Base-by-base conservation (phyloP, 2,113 vertebrate species). In the Myotis brandtii region DNA sequence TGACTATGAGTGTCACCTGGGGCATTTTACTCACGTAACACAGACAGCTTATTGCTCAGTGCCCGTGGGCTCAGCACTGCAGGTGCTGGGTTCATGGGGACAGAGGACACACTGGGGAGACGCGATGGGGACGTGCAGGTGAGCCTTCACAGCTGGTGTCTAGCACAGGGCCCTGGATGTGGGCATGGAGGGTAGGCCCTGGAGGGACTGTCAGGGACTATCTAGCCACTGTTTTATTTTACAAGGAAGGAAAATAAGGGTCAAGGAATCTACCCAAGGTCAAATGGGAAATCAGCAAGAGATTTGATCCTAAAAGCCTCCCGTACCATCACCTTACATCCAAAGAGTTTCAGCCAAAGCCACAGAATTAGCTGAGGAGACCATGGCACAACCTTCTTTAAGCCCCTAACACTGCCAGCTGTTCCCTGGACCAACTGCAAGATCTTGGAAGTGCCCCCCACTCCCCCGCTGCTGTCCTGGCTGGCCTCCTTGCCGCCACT, bases 241-340 rank as follows among this genome's bases (percentile, higher is more conserved):
- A 73, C 2, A 95, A 64, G 50, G 75, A 87, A 88, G 59, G 37
- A 67, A 81, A 95, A 83, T 18, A 54, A 93, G n/a, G 40, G 17
- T 48, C 40, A 70, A 83, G 46, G 21, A 64, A 72, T 32, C 56
- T 70, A 83, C 6, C 46, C 62, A 56, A 86, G 73, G 21, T 66
- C 88, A 76, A 23, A 21, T 23, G 34, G 43, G 76, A 90, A 87
- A n/a, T 89, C 30, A 88, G n/a, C 56, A 34, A 89, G 34, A 52
- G 34, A 73, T 40, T 62, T 79, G 48, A 56, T 56, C 18, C 72
- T 76, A 72, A 80, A 84, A 52, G 23, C 13, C 16, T 88, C 20
- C 8, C 16, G 10, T 46, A 40, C 66, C 30, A 54, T 34, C 11
- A 27, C 17, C 72, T 2, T 40, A 18, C 20, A 52, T 30, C 50